Percentiles rank a stretch among this genome's conserved stretches.
These are phyloP conservation scores for Vidua chalybeata DNA, from an alignment of 2,113 vertebrate species.

Conservation along the genomic window DNA sequence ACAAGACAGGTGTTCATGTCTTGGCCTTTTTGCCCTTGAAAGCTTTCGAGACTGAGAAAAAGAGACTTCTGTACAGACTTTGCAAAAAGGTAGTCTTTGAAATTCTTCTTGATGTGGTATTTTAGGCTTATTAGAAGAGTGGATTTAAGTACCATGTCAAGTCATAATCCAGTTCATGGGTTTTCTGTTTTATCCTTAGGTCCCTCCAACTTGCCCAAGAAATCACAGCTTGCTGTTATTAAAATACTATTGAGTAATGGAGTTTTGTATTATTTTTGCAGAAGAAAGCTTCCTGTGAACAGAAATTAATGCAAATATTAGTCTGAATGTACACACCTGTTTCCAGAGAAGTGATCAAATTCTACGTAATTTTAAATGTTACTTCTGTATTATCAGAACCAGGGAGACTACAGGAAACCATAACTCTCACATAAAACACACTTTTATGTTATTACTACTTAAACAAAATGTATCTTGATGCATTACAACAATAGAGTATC, in stretches of 20 bases:
- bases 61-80: slow-evolving; percentile 30
- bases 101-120: slow-evolving; percentile 53
- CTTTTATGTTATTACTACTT: not conserved
- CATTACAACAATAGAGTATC: not conserved
- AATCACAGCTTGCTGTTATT: not conserved
- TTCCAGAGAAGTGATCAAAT: not conserved
- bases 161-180: slow-evolving; percentile 5
- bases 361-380: not conserved
- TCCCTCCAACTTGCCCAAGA: not conserved
- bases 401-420: not conserved
- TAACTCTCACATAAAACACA: not conserved
- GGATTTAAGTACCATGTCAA: slow-evolving; percentile 11
- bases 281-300: not conserved
- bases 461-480: not conserved
- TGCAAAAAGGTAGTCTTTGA: slow-evolving; percentile 32
- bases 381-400: not conserved
- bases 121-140: slow-evolving; percentile 54
- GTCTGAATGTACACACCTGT: not conserved
- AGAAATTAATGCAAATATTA: not conserved
- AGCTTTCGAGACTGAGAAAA: slow-evolving; percentile 40
- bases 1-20: slow-evolving; percentile 6
- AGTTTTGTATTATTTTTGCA: not conserved
- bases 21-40: slow-evolving; percentile 43
- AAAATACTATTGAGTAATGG: not conserved
- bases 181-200: not conserved